phyloP scores from a whole-genome alignment of 2,797 vertebrate genomes.

The Gallirallus australis region DNA sequence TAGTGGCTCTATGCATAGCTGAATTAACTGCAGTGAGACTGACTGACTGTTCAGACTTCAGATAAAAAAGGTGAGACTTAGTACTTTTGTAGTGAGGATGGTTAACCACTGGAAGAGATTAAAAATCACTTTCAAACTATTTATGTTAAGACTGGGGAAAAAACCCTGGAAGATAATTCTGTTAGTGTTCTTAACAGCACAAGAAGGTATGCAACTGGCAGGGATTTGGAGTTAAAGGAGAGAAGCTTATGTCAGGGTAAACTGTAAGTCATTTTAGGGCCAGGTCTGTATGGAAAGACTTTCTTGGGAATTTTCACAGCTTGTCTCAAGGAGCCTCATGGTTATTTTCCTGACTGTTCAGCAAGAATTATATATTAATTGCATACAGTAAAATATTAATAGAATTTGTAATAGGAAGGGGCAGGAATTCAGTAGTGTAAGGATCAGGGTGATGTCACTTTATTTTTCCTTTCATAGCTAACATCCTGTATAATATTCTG shows the following conservation, averaged over 20 bases:
- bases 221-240: not conserved
- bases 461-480: not conserved
- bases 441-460: not conserved
- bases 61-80: not conserved
- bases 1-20: not conserved
- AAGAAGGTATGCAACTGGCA: not conserved
- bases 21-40: not conserved
- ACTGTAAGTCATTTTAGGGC: not conserved
- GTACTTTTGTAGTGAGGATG: not conserved
- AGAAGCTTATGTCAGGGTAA: not conserved
- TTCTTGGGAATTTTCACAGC: not conserved
- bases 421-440: not conserved
- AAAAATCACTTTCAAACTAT: not conserved
- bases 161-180: not conserved
- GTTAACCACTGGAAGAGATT: not conserved
- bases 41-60: not conserved
- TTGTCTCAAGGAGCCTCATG: not conserved
- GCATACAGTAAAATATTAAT: not conserved
- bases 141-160: not conserved
- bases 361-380: not conserved
- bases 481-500: not conserved
- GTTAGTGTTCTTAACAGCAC: not conserved
- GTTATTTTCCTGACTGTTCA: not conserved
- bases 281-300: not conserved
- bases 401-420: not conserved